Evolutionary conservation across 2,888 invertebrate species (phyloP), one percentile per base, ranked within the genome.

Genomic region (Cantharis rufa): DNA sequence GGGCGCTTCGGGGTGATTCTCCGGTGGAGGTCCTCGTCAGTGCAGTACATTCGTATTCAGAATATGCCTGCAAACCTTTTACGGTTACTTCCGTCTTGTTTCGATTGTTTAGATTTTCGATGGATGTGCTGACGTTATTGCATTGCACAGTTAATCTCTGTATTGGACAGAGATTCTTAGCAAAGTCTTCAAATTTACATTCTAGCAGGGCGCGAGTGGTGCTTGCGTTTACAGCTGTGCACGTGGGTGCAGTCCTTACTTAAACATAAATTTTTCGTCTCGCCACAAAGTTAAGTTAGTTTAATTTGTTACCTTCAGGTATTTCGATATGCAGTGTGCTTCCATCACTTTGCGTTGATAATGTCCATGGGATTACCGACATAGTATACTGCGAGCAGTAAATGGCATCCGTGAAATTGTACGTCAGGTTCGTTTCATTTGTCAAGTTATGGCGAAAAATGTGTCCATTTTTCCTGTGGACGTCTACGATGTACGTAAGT

Each of bases 141-240:
- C 81, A 81, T 21, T 69, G 32, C 3, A 79, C 72, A 15, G 61
- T 62, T 24, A 80, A 24, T 16, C 27, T 15, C 2, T 28, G 61
- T 62, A 78, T 74, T 1, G 11, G 11, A 24, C 81, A 81, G 74
- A 71, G 70, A 72, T 80, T 81, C 3, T 10, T 62, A 11, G 10
- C 5, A 24, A 64, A 74, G 7, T 13, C 15, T n/a, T 78, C 76
- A 11, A 76, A 27, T 13, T 15, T 66, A 24, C 78, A 80, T 24
- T 48, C 15, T 3, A 80, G 11, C n/a, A 32, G 28, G 1, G 32
- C 63, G 15, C 24, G 69, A 11, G 76, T 78, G 15, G 72, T 76
- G n/a, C 28, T 10, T n/a, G 62, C 13, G 3, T 18, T 13, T 10
- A 48, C 1, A 21, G 10, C 62, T 16, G 15, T 28, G 28, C 75